These are phyloP conservation scores for Megalops atlanticus DNA, from an alignment of 2,113 vertebrate genomes.

Conservation along the genomic window DNA sequence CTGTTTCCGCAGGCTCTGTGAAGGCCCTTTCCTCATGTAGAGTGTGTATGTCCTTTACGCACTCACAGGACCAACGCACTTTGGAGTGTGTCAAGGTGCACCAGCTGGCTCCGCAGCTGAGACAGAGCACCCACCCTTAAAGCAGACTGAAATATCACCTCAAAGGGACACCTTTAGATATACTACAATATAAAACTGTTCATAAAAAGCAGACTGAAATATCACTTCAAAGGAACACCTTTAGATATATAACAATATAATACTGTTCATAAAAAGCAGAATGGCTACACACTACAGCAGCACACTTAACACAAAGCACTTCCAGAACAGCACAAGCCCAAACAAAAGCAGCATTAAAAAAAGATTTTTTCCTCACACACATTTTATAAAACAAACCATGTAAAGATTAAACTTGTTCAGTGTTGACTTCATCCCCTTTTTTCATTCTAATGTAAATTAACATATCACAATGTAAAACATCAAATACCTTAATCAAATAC, in stretches of 20 bases:
- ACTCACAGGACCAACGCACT: too few relatives aligned
- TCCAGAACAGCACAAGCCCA: slow-evolving; percentile 46
- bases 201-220: slow-evolving; percentile 29
- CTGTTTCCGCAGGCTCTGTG: too few relatives aligned
- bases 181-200: background rate
- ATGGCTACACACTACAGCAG: slow-evolving; percentile 40
- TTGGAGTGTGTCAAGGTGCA: too few relatives aligned
- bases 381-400: slow-evolving; percentile 15
- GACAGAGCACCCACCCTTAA: too few relatives aligned
- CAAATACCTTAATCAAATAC: slow-evolving; percentile 26
- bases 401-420: background rate
- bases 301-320: slow-evolving; percentile 59
- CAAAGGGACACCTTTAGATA: background rate
- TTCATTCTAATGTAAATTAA: background rate
- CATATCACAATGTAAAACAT: slow-evolving; percentile 27
- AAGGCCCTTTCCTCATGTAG: too few relatives aligned
- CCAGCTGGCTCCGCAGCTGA: too few relatives aligned
- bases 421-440: background rate
- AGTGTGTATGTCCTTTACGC: too few relatives aligned
- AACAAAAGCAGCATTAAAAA: slow-evolving; percentile 22
- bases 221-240: background rate
- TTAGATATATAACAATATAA: background rate
- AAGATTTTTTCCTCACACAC: background rate
- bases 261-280: slow-evolving; percentile 33
- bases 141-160: background rate